phyloP scores from a whole-genome alignment of 2,113 vertebrate genomes.

The Clarias batrachus region DNA sequence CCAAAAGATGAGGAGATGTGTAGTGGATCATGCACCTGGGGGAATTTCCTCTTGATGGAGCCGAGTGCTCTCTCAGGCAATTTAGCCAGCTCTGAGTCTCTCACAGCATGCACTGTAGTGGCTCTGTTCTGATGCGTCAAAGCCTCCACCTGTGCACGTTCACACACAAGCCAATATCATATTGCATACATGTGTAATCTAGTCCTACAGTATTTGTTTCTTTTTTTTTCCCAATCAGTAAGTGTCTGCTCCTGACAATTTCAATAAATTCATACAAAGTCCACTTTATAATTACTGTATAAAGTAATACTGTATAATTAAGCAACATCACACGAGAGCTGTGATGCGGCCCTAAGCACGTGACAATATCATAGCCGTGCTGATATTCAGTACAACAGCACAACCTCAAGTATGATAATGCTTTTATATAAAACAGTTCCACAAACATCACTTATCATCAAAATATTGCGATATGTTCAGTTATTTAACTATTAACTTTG shows the following conservation, averaged over 20 bases:
- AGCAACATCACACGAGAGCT: too few relatives aligned
- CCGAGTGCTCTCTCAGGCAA: constrained; percentile 89
- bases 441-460: too few relatives aligned
- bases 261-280: too few relatives aligned
- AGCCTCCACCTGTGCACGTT: constrained; percentile 81
- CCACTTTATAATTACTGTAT: too few relatives aligned
- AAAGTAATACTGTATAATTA: neutral
- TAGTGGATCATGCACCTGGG: constrained; percentile 77
- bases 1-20: neutral
- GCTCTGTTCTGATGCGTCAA: constrained; percentile 89
- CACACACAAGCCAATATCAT: neutral
- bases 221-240: neutral
- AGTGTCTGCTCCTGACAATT: neutral
- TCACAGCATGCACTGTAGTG: constrained; percentile 90
- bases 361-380: too few relatives aligned
- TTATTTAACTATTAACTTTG: too few relatives aligned
- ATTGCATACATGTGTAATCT: neutral
- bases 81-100: constrained; percentile 93
- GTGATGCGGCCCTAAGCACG: too few relatives aligned
- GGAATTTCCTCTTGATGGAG: constrained; percentile 92
- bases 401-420: too few relatives aligned
- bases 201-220: neutral
- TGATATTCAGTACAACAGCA: too few relatives aligned
- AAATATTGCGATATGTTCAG: too few relatives aligned
- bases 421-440: too few relatives aligned